Conservation (phyloP, 1,140 invertebrate genomes). For the Pygmarrhopalites habei region DNA sequence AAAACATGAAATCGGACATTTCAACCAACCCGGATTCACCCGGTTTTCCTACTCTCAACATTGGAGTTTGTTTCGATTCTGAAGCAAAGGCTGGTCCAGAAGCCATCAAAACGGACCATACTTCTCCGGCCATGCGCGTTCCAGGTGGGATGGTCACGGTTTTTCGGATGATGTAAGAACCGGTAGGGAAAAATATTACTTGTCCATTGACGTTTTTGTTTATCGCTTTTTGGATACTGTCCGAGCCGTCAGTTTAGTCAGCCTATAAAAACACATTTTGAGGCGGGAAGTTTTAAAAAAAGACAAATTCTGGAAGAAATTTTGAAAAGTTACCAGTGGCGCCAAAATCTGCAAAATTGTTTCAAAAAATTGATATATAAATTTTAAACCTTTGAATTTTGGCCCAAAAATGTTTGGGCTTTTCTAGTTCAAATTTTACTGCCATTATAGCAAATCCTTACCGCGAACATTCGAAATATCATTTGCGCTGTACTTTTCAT, state of each 20-base stretch:
- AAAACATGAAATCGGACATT: slow-evolving; percentile 35
- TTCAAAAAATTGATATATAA: no score
- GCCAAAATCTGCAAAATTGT: slow-evolving; percentile 17
- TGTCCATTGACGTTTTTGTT: slow-evolving; percentile 21
- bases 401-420: no score
- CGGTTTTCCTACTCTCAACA: slow-evolving; percentile 29
- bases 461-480: slow-evolving; percentile 29
- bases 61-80: slow-evolving; percentile 21
- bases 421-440: no score
- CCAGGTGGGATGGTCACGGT: slow-evolving; percentile 26
- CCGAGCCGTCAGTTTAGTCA: slow-evolving; percentile 26
- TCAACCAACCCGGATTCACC: slow-evolving; percentile 27
- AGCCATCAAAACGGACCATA: slow-evolving; percentile 34
- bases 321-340: slow-evolving; percentile 29
- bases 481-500: slow-evolving; percentile 13
- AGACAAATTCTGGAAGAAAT: no score
- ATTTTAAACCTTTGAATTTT: no score
- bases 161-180: slow-evolving; percentile 24
- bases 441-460: no score
- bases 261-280: no score
- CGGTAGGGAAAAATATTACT: slow-evolving; percentile 31
- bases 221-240: slow-evolving; percentile 30
- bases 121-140: slow-evolving; percentile 30
- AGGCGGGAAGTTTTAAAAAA: no score
- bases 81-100: slow-evolving; percentile 21